These are phyloP conservation scores for Pomatostomus ruficeps DNA, from an alignment of 2,113 vertebrate species.

Conservation along the genomic window DNA sequence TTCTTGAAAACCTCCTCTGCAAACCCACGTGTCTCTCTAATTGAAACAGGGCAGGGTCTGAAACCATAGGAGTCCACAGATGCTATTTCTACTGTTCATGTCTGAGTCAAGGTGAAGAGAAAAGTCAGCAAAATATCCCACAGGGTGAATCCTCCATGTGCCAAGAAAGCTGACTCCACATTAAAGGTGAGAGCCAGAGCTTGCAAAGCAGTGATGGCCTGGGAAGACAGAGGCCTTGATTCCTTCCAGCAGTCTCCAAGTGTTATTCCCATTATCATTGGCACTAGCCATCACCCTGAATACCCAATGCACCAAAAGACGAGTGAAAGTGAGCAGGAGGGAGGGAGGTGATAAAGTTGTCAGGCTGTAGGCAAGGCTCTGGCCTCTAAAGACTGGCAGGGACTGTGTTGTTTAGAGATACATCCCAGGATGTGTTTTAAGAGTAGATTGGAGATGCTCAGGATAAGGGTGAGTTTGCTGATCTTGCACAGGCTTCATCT, in stretches of 20 bases:
- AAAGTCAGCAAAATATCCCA: conserved; percentile 51
- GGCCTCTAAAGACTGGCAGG: background rate
- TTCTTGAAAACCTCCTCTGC: conserved; percentile 14
- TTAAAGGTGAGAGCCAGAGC: conserved; percentile 62
- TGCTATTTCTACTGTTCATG: conserved; percentile 40
- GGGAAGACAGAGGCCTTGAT: conserved; percentile 25
- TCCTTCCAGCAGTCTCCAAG: conserved; percentile 5
- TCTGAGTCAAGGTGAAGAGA: conserved; percentile 54
- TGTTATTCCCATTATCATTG: conserved; percentile 17
- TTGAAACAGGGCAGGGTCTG: conserved; percentile 53
- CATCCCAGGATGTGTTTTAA: background rate
- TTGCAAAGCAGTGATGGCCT: conserved; percentile 2
- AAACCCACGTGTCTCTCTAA: conserved; percentile 9
- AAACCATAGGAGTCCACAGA: conserved; percentile 43
- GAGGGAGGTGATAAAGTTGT: conserved; percentile 40
- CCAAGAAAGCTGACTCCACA: conserved; percentile 48
- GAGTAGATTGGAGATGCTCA: background rate
- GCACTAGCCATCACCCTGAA: conserved; percentile 9
- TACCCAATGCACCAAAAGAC: conserved; percentile 10
- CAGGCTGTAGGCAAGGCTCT: background rate
- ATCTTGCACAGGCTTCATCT: background rate
- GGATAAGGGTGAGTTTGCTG: background rate
- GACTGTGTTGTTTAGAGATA: background rate
- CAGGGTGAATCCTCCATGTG: conserved; percentile 47
- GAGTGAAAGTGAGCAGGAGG: background rate